These are phyloP conservation scores for Ceratitis capitata DNA, from an alignment of 1,140 invertebrate genomes.

Conservation along the genomic window DNA sequence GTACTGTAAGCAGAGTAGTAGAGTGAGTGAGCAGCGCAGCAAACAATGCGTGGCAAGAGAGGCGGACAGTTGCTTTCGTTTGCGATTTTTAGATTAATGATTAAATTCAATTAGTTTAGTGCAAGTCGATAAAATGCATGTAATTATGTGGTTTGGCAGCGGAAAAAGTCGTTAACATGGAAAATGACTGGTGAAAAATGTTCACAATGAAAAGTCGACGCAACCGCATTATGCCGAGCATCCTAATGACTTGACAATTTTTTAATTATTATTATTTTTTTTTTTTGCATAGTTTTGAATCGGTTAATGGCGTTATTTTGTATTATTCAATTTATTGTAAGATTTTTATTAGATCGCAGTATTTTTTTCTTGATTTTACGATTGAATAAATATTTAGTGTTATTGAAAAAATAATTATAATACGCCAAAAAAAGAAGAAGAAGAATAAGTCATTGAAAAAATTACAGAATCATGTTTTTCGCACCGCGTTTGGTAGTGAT, in stretches of 20 bases:
- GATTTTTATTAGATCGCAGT: not conserved
- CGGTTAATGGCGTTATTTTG: not conserved
- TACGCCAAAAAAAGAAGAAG: no score
- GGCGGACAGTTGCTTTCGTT: slow-evolving; percentile 24
- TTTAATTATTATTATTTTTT: not conserved
- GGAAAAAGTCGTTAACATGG: not conserved
- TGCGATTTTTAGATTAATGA: slow-evolving; percentile 27
- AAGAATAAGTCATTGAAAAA: no score
- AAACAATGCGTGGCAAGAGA: not conserved
- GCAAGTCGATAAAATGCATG: slow-evolving; percentile 7
- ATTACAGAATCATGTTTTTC: no score
- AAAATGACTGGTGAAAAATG: slow-evolving; percentile 2
- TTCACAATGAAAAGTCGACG: not conserved
- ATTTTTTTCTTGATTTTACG: not conserved
- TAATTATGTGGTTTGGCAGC: not conserved
- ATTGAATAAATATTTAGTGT: not conserved
- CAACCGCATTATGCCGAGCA: not conserved
- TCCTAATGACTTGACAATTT: not conserved
- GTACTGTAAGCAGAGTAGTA: no score
- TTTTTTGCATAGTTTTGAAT: no score
- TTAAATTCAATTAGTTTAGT: not conserved
- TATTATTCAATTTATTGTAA: not conserved
- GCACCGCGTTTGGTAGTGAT: no score
- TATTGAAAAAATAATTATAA: no score
- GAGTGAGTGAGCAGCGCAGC: no score